A percentile compares a stretch with the other conserved stretches of the same genome.
These are phyloP conservation scores for Phortica variegata DNA, from an alignment of 1,140 invertebrate genomes.

Conservation along the genomic window DNA sequence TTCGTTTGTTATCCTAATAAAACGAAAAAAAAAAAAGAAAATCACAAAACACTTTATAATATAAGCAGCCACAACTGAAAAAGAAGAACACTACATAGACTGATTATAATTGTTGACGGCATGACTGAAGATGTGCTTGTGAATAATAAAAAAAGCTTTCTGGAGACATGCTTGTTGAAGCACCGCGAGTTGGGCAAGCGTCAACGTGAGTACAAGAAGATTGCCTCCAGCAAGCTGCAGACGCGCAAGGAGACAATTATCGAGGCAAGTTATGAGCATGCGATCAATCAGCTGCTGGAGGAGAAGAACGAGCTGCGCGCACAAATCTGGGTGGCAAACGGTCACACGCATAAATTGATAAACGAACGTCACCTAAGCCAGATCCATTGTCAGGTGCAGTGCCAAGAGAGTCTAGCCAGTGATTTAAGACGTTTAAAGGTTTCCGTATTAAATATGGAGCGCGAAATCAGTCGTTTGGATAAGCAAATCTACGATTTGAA, in stretches of 20 bases:
- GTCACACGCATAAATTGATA: slow-evolving; percentile 27
- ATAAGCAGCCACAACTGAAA: no score
- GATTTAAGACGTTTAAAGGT: slow-evolving; percentile 36
- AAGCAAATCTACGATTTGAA: slow-evolving; percentile 42
- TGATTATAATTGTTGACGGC: no score
- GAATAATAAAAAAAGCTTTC: slow-evolving; percentile 34
- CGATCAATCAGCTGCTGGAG: slow-evolving; percentile 39
- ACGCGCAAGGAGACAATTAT: slow-evolving; percentile 46
- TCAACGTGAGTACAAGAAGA: slow-evolving; percentile 49
- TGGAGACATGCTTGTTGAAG: slow-evolving; percentile 38
- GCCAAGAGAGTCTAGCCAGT: slow-evolving; percentile 36
- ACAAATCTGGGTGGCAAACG: slow-evolving; percentile 49
- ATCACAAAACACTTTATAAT: no score
- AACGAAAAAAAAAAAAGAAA: no score
- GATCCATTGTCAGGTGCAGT: slow-evolving; percentile 42
- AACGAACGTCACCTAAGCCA: slow-evolving; percentile 23
- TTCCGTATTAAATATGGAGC: slow-evolving; percentile 39
- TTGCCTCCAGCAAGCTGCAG: slow-evolving; percentile 37
- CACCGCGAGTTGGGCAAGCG: slow-evolving; percentile 45
- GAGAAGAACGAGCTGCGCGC: slow-evolving; percentile 47
- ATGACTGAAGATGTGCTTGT: no score
- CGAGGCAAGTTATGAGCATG: slow-evolving; percentile 43
- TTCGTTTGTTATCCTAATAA: no score
- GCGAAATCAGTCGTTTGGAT: slow-evolving; percentile 34
- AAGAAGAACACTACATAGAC: no score